A percentile compares a stretch with the other conserved stretches of the same genome.
Conservation (phyloP, 2,888 invertebrate species). For the Drosophila niveifrons region DNA sequence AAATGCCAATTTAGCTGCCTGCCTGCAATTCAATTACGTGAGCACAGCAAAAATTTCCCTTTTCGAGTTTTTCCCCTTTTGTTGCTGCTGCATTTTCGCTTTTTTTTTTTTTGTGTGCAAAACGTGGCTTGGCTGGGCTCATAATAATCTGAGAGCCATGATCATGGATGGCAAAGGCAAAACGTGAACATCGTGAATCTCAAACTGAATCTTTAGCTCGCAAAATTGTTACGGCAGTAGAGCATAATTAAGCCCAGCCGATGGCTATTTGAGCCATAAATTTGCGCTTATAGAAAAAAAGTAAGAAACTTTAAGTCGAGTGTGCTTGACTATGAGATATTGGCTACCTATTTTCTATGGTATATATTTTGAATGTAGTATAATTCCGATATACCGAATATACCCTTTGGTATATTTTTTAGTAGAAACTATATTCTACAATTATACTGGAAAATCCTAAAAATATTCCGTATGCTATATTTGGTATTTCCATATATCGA, state of each 20-base stretch:
- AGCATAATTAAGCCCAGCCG: slow-evolving; percentile 48
- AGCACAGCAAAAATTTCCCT: slow-evolving; percentile 76
- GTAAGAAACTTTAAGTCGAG: background rate
- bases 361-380: no score
- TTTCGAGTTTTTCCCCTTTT: slow-evolving; percentile 57
- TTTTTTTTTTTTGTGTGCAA: slow-evolving; percentile 44
- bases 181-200: slow-evolving; percentile 70
- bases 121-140: slow-evolving; percentile 63
- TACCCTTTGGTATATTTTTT: no score
- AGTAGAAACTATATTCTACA: no score
- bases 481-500: no score
- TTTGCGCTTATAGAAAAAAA: slow-evolving; percentile 43
- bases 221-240: slow-evolving; percentile 52
- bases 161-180: slow-evolving; percentile 53
- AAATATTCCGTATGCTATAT: no score
- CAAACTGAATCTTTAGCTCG: slow-evolving; percentile 25
- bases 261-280: slow-evolving; percentile 51
- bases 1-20: slow-evolving; percentile 78
- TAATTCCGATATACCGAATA: no score
- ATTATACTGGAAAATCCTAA: no score
- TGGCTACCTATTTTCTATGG: no score
- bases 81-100: slow-evolving; percentile 26
- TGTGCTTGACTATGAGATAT: no score
- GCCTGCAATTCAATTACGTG: slow-evolving; percentile 80
- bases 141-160: slow-evolving; percentile 65